Evolutionary conservation across 2,113 vertebrate genomes (phyloP).

Genomic region (Brachypodius melanocephalos): DNA sequence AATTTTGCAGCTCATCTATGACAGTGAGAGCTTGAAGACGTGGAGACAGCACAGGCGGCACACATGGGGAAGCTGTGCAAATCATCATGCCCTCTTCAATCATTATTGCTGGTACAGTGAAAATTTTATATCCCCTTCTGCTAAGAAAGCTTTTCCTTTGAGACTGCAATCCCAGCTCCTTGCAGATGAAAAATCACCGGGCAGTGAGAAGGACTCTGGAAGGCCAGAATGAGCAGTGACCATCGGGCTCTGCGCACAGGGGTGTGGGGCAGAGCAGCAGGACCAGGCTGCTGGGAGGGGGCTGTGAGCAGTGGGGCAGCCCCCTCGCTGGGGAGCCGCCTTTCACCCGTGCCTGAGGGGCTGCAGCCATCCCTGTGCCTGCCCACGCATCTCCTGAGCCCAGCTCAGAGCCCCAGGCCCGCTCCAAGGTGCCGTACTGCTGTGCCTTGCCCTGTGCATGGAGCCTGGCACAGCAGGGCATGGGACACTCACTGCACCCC

Average conservation of each 20-base stretch:
- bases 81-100: background rate
- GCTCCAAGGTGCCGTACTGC: rapidly evolving
- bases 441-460: rapidly evolving
- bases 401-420: rapidly evolving
- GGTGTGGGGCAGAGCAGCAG: rapidly evolving
- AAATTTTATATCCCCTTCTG: constrained; percentile 13
- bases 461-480: background rate
- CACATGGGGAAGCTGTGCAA: background rate
- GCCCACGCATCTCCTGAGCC: background rate
- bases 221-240: background rate
- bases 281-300: background rate
- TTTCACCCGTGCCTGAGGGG: rapidly evolving
- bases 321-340: rapidly evolving
- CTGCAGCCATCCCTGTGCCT: background rate
- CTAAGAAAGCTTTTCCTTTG: background rate
- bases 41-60: background rate
- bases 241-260: background rate
- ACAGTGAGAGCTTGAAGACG: background rate
- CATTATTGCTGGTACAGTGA: background rate
- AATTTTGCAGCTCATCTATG: constrained; percentile 16
- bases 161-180: background rate
- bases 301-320: too few species aligned
- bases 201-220: background rate
- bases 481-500: rapidly evolving
- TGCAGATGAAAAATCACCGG: background rate